Base-by-base conservation (phyloP, 1,140 invertebrate species). In the Sinonovacula constricta region DNA sequence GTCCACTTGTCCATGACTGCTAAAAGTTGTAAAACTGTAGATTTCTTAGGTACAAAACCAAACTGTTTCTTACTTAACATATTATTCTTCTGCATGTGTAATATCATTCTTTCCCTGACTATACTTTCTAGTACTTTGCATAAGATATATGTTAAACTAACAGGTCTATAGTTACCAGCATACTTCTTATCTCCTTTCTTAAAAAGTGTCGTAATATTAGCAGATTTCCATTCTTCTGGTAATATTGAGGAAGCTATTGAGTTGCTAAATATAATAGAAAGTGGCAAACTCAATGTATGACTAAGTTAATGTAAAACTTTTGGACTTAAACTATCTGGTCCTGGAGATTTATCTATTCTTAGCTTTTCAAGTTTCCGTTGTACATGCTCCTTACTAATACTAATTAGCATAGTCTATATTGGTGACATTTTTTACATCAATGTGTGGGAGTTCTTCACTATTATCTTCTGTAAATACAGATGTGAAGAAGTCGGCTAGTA, bases 171-270 rank as follows among this genome's bases (percentile, higher is more conserved):
- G 18, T 45, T 45, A 45, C 39, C 39, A 45, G 39, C 39, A 7
- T 31, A 10, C 4, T 62, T 72, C n/a, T n/a, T 33, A 49, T 72
- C 70, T 14, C 59, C 36, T 24, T 72, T 72, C 36, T 62, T 72
- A 26, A 49, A 51, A 3, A 72, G 4, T 0, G 56, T 30, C 15
- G 57, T 63, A 28, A 63, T 34, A 31, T 34, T 22, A 3, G 34
- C 57, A 18, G 2, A 28, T 54, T 63, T 62, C 59, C 57, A 74
- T 31, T 62, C 39, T 1, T 49, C 26, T 18, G 57, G 70, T n/a
- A 68, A 14, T 53, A 24, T 18, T n/a, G 31, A 1, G 10, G n/a
- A 15, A 22, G 26, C 22, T 28, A n/a, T 31, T 18, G 31, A 34
- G 18, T 22, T 74, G 22, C 22, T 63, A 15, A 63, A 74, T 30